Percentiles rank a stretch among this genome's conserved stretches.
Evolutionary conservation across 2,888 invertebrate species (phyloP).

Genomic region (Dysmachus trigonus): DNA sequence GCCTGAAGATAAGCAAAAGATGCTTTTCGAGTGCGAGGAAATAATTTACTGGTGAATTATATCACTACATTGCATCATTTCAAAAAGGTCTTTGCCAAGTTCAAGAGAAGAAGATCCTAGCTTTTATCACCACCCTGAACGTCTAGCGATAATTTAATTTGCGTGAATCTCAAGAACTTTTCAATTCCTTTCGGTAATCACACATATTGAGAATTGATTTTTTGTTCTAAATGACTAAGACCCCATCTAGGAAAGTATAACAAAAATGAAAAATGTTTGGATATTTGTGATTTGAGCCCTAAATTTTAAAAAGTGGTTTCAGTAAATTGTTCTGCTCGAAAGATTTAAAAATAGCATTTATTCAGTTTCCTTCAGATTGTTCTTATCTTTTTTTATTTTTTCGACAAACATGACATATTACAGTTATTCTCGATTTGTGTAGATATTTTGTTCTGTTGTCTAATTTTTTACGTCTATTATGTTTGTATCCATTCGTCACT

Average conservation of each 20-base stretch:
- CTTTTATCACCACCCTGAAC: not conserved
- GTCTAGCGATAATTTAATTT: not conserved
- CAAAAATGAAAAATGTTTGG: too few species aligned
- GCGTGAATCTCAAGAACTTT: too few species aligned
- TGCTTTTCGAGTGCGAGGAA: not conserved
- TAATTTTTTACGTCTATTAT: conserved; percentile 44
- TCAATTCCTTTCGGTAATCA: too few species aligned
- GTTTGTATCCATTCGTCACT: conserved; percentile 41
- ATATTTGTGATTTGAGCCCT: too few species aligned
- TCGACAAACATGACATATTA: conserved; percentile 2
- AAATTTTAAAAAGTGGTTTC: not conserved
- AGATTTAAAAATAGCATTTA: conserved; percentile 8
- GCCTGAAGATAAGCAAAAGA: not conserved
- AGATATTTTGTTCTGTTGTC: conserved; percentile 50
- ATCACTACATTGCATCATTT: not conserved
- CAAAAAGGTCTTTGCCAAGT: not conserved
- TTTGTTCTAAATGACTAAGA: too few species aligned
- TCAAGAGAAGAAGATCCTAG: not conserved
- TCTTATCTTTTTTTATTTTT: not conserved
- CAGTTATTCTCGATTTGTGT: conserved; percentile 3
- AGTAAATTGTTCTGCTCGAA: not conserved
- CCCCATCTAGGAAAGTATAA: too few species aligned
- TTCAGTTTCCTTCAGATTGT: conserved; percentile 18
- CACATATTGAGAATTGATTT: too few species aligned
- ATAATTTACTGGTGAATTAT: too few species aligned